phyloP scores from a whole-genome alignment of 2,888 invertebrate species.

The Micoletzkya japonica region DNA sequence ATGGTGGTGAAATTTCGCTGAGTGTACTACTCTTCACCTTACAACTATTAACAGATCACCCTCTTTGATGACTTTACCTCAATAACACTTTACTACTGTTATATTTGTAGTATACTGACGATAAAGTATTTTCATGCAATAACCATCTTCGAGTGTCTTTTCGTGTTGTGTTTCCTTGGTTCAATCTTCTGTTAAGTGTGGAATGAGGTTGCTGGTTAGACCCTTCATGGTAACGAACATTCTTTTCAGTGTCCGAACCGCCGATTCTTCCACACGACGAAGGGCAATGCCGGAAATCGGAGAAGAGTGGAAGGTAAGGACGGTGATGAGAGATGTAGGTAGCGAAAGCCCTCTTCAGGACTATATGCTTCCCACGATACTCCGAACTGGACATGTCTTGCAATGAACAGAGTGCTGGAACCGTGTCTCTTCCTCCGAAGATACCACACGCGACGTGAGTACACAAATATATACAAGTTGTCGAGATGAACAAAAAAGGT shows the following conservation, averaged over 20 bases:
- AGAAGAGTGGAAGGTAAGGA: conserved; percentile 42
- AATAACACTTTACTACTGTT: too few relatives aligned
- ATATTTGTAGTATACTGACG: too few relatives aligned
- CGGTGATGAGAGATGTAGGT: not conserved
- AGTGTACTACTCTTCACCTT: too few relatives aligned
- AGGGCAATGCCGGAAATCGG: conserved; percentile 55
- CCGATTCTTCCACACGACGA: conserved; percentile 61
- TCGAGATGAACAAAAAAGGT: not conserved
- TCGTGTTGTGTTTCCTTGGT: too few relatives aligned
- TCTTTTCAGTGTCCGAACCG: conserved; percentile 59
- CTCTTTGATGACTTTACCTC: too few relatives aligned
- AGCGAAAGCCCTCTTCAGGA: conserved; percentile 15
- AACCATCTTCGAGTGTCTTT: too few relatives aligned
- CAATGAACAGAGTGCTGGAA: conserved; percentile 53
- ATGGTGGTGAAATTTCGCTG: too few relatives aligned
- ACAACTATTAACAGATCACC: too few relatives aligned
- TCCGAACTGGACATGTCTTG: conserved; percentile 60
- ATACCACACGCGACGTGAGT: conserved; percentile 59
- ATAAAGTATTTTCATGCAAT: too few relatives aligned
- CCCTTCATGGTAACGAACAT: too few relatives aligned
- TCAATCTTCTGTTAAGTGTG: too few relatives aligned
- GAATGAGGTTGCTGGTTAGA: too few relatives aligned
- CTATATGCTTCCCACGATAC: conserved; percentile 61
- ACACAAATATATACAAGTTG: not conserved
- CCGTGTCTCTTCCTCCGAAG: conserved; percentile 54